These are phyloP conservation scores for Drosophila obscura DNA, from an alignment of 1,140 invertebrate species.

Conservation along the genomic window DNA sequence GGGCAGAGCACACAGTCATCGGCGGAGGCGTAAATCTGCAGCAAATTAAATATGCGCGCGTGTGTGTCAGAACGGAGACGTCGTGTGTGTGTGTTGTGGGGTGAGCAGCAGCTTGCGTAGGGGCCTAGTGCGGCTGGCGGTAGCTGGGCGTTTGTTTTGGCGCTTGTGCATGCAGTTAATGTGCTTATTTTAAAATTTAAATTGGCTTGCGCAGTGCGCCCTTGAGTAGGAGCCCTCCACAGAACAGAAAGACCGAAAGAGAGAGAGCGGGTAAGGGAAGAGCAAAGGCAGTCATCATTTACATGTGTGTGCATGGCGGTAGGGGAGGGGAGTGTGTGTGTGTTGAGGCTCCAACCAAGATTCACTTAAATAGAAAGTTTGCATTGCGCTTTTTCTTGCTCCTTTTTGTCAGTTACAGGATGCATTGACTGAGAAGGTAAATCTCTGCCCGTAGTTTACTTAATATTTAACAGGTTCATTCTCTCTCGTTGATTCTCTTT, in stretches of 20 bases:
- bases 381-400: slow-evolving; percentile 43
- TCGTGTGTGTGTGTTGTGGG: not conserved
- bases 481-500: too few relatives aligned
- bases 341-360: slow-evolving; percentile 15
- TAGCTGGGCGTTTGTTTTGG: slow-evolving; percentile 36
- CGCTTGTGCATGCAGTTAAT: slow-evolving; percentile 73
- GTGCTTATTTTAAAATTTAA: slow-evolving; percentile 82
- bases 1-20: not conserved
- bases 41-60: slow-evolving; percentile 65
- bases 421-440: too few relatives aligned
- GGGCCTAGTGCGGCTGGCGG: not conserved
- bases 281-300: slow-evolving; percentile 11
- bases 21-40: slow-evolving; percentile 56
- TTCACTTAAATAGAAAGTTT: slow-evolving; percentile 76
- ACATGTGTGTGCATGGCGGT: not conserved
- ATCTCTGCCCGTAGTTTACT: too few relatives aligned
- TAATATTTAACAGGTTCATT: too few relatives aligned
- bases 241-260: slow-evolving; percentile 1
- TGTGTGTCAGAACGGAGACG: slow-evolving; percentile 8
- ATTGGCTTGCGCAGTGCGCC: slow-evolving; percentile 80
- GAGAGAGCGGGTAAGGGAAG: not conserved
- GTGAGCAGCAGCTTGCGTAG: not conserved
- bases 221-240: slow-evolving; percentile 45
- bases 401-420: not conserved
- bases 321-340: slow-evolving; percentile 12